A percentile compares a stretch with the other conserved stretches of the same genome.
These are phyloP conservation scores for Oncorhynchus clarkii DNA, from an alignment of 2,113 vertebrate species.

Conservation along the genomic window DNA sequence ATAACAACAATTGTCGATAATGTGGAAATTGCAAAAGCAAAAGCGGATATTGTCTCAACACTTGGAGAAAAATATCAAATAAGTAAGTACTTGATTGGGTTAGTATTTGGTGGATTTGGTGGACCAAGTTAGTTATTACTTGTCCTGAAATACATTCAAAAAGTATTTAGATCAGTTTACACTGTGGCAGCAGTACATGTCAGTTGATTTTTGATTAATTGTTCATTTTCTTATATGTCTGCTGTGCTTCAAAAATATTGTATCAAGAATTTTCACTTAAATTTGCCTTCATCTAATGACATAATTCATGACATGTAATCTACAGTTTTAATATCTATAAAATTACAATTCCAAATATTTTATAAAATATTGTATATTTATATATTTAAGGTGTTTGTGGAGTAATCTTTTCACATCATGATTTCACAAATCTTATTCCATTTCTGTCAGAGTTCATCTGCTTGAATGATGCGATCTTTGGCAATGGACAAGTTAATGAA, in stretches of 20 bases:
- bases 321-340: neutral
- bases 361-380: neutral
- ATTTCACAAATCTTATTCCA: no score
- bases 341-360: neutral
- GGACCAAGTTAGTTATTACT: neutral
- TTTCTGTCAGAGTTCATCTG: neutral
- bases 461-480: neutral
- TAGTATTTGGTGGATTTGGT: neutral
- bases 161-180: neutral
- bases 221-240: no score
- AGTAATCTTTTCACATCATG: neutral
- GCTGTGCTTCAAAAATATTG: no score
- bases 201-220: neutral
- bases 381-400: no score
- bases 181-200: conserved; percentile 20
- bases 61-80: neutral
- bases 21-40: conserved; percentile 17
- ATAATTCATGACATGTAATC: no score
- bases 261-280: no score
- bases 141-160: no score
- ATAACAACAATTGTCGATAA: neutral
- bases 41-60: neutral
- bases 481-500: conserved; percentile 5
- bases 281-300: no score
- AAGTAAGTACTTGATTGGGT: conserved; percentile 36